These are phyloP conservation scores for Glaucidium brasilianum DNA, from an alignment of 2,113 vertebrate species.

Conservation along the genomic window DNA sequence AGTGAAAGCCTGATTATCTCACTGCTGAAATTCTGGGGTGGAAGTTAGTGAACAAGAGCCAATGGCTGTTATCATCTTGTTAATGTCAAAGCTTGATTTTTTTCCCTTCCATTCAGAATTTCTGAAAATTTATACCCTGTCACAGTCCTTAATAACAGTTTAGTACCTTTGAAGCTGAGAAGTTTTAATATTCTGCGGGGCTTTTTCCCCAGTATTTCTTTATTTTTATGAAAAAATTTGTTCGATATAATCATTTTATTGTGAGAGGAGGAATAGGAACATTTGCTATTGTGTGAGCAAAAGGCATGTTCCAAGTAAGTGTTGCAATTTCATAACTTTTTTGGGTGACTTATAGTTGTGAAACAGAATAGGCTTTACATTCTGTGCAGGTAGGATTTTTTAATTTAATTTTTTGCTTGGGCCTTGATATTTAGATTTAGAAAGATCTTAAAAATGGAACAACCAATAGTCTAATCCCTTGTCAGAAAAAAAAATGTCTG, in stretches of 20 bases:
- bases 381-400: not conserved
- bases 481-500: not conserved
- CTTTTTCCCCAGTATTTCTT: not conserved
- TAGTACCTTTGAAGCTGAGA: not conserved
- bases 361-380: not conserved
- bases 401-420: not conserved
- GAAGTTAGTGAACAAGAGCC: not conserved
- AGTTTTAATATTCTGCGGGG: not conserved
- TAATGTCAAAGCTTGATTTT: not conserved
- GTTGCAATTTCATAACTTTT: not conserved
- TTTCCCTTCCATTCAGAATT: not conserved
- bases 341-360: not conserved
- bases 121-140: not conserved
- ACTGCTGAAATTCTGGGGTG: not conserved
- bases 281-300: not conserved
- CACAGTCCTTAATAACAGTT: not conserved
- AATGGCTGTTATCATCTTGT: not conserved
- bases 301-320: not conserved
- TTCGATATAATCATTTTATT: not conserved
- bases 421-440: not conserved
- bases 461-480: not conserved
- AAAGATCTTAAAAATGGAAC: constrained; percentile 27
- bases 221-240: not conserved
- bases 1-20: not conserved
- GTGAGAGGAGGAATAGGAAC: not conserved